phyloP scores from a whole-genome alignment of 2,797 vertebrate genomes.

The Scyliorhinus canicula region DNA sequence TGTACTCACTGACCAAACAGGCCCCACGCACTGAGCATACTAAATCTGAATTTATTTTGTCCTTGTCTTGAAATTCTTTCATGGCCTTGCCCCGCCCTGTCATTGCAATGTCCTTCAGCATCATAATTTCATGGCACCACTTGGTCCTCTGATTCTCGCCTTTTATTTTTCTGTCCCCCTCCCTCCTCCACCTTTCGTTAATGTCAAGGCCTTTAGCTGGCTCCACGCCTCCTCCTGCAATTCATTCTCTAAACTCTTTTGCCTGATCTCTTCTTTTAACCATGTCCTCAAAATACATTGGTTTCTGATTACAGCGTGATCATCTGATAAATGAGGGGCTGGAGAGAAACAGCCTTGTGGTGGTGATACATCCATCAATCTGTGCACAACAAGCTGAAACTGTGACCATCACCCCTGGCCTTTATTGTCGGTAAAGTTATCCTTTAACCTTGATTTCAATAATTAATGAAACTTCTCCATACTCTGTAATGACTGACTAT shows the following conservation, averaged over 20 bases:
- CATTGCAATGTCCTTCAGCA: neutral
- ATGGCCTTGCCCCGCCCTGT: neutral
- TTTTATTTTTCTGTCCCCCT: neutral
- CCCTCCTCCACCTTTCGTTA: neutral
- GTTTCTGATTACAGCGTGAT: neutral
- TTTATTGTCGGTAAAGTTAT: constrained; percentile 2
- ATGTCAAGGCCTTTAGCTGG: neutral
- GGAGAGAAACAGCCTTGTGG: neutral
- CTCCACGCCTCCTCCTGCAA: neutral
- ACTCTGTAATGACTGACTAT: neutral
- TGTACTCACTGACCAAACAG: neutral
- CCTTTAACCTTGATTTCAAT: neutral
- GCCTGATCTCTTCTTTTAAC: neutral
- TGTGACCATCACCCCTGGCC: neutral
- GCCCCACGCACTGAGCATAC: neutral
- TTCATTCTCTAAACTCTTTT: neutral
- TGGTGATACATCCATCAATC: neutral
- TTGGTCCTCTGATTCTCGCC: neutral
- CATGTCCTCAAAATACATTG: neutral
- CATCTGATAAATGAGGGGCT: neutral
- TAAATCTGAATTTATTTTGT: neutral
- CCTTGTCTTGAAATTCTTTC: neutral
- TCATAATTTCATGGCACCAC: neutral
- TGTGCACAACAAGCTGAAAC: neutral
- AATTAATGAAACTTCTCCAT: neutral